These are phyloP conservation scores for Eupithecia abbreviata DNA, from an alignment of 2,888 invertebrate genomes.

Conservation along the genomic window DNA sequence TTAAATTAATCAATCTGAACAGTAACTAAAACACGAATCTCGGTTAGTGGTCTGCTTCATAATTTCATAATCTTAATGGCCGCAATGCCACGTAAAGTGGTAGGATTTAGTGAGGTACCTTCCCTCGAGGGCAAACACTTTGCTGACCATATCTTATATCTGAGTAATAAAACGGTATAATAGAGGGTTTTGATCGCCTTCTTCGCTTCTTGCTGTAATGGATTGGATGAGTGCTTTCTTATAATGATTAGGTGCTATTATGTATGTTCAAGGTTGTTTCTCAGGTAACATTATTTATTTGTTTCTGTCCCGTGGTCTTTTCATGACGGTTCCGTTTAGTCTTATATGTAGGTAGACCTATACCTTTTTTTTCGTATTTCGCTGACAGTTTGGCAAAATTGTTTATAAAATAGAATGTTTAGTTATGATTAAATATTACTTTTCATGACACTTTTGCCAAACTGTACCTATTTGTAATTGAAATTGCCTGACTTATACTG, in stretches of 20 bases:
- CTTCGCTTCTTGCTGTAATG: constrained; percentile 49
- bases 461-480: background rate
- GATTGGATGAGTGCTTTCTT: constrained; percentile 34
- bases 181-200: constrained; percentile 58
- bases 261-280: background rate
- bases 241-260: background rate
- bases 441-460: too few relatives aligned
- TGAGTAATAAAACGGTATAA: constrained; percentile 63
- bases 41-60: constrained; percentile 70
- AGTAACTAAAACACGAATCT: constrained; percentile 67
- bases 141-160: constrained; percentile 73
- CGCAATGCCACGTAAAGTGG: constrained; percentile 72
- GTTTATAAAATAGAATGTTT: too few relatives aligned
- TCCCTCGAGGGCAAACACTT: constrained; percentile 67
- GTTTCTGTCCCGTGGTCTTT: background rate
- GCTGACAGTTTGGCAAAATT: too few relatives aligned
- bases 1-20: constrained; percentile 61
- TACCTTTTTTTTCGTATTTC: too few relatives aligned
- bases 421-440: too few relatives aligned
- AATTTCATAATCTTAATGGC: constrained; percentile 80
- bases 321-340: background rate
- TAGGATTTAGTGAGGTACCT: constrained; percentile 70
- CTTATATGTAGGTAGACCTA: background rate
- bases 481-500: background rate
- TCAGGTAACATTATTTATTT: background rate